Evolutionary conservation across 2,113 vertebrate genomes (phyloP).

Genomic region (Gavialis gangeticus): DNA sequence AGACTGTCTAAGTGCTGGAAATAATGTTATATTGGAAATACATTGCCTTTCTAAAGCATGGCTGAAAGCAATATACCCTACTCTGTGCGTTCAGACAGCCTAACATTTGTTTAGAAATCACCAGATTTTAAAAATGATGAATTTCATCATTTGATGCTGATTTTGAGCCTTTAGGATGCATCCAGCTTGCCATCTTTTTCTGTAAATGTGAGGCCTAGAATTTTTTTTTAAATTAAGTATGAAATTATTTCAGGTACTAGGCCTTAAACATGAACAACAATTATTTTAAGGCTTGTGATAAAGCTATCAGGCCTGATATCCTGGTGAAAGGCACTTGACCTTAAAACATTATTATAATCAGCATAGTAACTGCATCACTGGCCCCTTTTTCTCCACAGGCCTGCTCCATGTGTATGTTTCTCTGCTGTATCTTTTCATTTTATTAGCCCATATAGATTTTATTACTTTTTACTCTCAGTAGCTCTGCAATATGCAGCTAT

Average conservation of each 20-base stretch:
- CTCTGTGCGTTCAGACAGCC: accelerated
- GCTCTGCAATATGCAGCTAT: neutral
- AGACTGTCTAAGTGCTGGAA: neutral
- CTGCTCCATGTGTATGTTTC: neutral
- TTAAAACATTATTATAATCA: neutral
- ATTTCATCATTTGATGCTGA: neutral
- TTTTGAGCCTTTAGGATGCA: neutral
- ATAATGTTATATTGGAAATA: neutral
- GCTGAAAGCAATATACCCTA: neutral
- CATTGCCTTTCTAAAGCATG: neutral
- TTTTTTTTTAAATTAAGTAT: neutral
- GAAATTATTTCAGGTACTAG: neutral
- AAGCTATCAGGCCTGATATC: neutral
- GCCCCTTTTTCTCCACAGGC: neutral
- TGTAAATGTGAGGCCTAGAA: neutral
- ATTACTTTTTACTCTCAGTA: neutral
- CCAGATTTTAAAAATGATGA: accelerated
- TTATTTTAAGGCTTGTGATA: neutral
- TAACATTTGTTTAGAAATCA: neutral
- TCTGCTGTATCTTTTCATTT: neutral
- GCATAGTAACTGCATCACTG: neutral
- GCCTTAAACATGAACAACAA: neutral
- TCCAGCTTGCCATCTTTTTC: neutral
- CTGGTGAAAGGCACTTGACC: neutral
- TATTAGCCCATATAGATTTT: neutral